Base-by-base conservation (phyloP, 1,140 invertebrate genomes). In the Glomeris maerens region DNA sequence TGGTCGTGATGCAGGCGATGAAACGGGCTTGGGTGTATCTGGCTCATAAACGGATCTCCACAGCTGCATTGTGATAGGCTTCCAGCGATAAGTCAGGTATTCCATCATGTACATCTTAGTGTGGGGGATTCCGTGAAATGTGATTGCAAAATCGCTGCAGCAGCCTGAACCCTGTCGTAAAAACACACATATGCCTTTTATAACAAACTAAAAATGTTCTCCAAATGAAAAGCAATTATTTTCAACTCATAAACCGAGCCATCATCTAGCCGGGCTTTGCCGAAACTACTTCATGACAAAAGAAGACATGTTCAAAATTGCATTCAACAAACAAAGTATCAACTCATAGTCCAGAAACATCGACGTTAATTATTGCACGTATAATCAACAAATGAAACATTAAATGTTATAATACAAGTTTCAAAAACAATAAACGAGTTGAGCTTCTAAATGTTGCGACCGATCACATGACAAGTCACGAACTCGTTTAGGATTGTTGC, bases 121-220 rank as follows among this genome's bases (percentile, higher is more conserved):
- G 41, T 66, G 65, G 2, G 61, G 45, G 53, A 70, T 64, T 1
- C 65, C 66, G 60, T 67, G 64, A 53, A 72, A 72, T 28, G 66
- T 64, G n/a, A 72, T 66, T 14, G 68, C 62, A 54, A 60, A 60
- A 54, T 70, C 65, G 59, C 70, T 72, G 52, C 69, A 71, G 45
- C 68, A 71, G 22, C 66, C 60, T 28, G 61, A 59, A 5, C 68
- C 68, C 66, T 71, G 58, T n/a, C n/a, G n/a, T n/a, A n/a, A n/a
- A n/a, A n/a, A n/a, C n/a, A n/a, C n/a, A n/a, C n/a, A n/a, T n/a
- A n/a, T n/a, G n/a, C n/a, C n/a, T n/a, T n/a, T n/a, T n/a, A n/a
- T n/a, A n/a, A n/a, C n/a, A n/a, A n/a, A n/a, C n/a, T n/a, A n/a
- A n/a, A n/a, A n/a, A n/a, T n/a, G n/a, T n/a, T n/a, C n/a, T n/a